Conservation (phyloP, 1,140 invertebrate genomes). For the Sitophilus oryzae region DNA sequence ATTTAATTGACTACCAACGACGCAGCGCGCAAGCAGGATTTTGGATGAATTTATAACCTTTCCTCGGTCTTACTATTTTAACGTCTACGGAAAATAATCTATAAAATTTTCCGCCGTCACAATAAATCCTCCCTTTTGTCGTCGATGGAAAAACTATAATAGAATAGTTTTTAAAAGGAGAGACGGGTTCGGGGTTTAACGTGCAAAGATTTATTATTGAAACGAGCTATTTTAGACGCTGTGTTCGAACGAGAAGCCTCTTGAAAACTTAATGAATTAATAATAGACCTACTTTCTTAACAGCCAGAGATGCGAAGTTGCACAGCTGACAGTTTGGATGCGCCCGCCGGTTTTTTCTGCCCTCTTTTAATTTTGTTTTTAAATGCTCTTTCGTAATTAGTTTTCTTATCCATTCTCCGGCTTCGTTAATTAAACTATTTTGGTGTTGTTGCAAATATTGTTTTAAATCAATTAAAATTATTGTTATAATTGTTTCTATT, state of each 20-base stretch:
- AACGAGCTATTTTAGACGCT: conserved; percentile 22
- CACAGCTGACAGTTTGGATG: conserved; percentile 16
- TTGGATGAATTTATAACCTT: too few relatives aligned
- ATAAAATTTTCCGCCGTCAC: neutral
- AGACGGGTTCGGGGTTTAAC: conserved; percentile 20
- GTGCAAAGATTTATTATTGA: conserved; percentile 22
- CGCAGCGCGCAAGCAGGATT: too few relatives aligned
- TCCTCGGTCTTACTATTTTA: neutral
- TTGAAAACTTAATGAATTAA: conserved; percentile 26
- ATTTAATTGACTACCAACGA: too few relatives aligned
- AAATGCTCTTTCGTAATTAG: too few relatives aligned
- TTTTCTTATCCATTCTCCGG: too few relatives aligned
- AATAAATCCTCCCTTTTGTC: neutral
- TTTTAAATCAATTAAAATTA: too few relatives aligned
- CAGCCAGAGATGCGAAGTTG: conserved; percentile 14
- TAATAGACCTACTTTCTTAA: conserved; percentile 24
- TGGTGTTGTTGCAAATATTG: too few relatives aligned
- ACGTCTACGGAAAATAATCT: too few relatives aligned
- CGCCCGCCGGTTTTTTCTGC: too few relatives aligned
- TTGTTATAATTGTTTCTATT: too few relatives aligned
- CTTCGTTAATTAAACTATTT: too few relatives aligned
- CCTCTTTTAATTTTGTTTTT: conserved; percentile 6
- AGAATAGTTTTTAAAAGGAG: conserved; percentile 12
- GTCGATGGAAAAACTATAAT: conserved; percentile 14
- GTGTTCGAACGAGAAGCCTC: conserved; percentile 15